Percentiles rank a stretch among this genome's conserved stretches.
Conservation (phyloP, 2,888 invertebrate species). For the Leptopilina syphax region DNA sequence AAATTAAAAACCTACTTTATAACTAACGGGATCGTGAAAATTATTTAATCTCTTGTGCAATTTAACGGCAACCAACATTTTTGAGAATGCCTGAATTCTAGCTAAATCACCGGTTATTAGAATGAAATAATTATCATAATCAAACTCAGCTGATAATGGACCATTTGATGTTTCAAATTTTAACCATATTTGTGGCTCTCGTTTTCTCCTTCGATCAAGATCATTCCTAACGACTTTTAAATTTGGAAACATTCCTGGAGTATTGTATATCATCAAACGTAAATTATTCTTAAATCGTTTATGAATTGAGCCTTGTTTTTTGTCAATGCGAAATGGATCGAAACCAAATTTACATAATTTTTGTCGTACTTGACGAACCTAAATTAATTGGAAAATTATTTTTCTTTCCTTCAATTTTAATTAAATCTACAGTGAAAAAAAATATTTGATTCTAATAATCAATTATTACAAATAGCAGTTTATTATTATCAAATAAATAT, state of each 20-base stretch:
- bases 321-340: slow-evolving; percentile 56
- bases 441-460: too few relatives aligned
- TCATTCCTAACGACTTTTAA: slow-evolving; percentile 60
- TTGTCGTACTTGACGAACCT: slow-evolving; percentile 59
- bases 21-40: slow-evolving; percentile 60
- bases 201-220: slow-evolving; percentile 60
- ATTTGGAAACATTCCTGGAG: slow-evolving; percentile 60
- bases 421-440: too few relatives aligned
- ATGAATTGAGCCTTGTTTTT: slow-evolving; percentile 56
- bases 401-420: neutral
- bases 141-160: slow-evolving; percentile 58
- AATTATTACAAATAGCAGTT: too few relatives aligned
- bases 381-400: neutral
- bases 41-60: slow-evolving; percentile 60
- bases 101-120: slow-evolving; percentile 57
- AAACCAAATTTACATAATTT: slow-evolving; percentile 61
- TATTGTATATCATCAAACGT: slow-evolving; percentile 59
- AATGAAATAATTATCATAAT: slow-evolving; percentile 62
- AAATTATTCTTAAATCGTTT: slow-evolving; percentile 59
- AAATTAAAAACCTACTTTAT: slow-evolving; percentile 53
- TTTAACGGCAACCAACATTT: slow-evolving; percentile 60
- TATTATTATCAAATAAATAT: too few relatives aligned
- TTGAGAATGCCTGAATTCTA: slow-evolving; percentile 58
- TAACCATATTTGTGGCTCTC: slow-evolving; percentile 59
- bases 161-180: slow-evolving; percentile 54